Evolutionary conservation across 2,888 invertebrate genomes (phyloP), one percentile per base, ranked within the genome.

Genomic region (Myopa tessellatipennis): DNA sequence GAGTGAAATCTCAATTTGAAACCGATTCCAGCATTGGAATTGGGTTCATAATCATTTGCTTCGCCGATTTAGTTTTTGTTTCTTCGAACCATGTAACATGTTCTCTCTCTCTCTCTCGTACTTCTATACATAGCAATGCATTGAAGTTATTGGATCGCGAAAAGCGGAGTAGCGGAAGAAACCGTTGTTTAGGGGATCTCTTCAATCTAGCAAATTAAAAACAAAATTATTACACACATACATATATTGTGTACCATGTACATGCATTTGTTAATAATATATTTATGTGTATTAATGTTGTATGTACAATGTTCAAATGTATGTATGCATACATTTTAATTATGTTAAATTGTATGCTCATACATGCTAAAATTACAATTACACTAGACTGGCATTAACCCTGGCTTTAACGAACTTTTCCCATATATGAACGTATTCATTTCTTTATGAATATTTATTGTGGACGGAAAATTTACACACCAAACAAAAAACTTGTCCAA

Each of bases 61-160:
- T n/a, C 61, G 38, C 61, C 40, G 61, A n/a, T 10, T 61, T 18
- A 6, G 16, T 14, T 8, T 52, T 52, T 71, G 8, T 26, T 63
- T 63, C 8, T 65, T 7, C 26, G 16, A 34, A 38, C 58, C 18
- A 40, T 4, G 60, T 50, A 45, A 36, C 65, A 63, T 6, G 45
- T 26, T 74, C 26, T 52, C 14, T 50, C 58, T 58, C 58, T 16
- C 58, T 58, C 58, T 58, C 58, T 58, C 18, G 3, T 16, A 58
- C 4, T 38, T 18, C 10, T 76, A 12, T 16, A 50, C 2, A 68
- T 40, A 50, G 52, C 52, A 50, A 50, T 69, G 50, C 45, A 79
- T 76, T 81, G 74, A 70, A 81, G 80, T 83, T 84, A 84, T 81
- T 84, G 82, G 84, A 82, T 82, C 82, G 83, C 81, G 78, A 81